Base-by-base conservation (phyloP, 1,140 invertebrate species). In the Meloidogyne exigua region DNA sequence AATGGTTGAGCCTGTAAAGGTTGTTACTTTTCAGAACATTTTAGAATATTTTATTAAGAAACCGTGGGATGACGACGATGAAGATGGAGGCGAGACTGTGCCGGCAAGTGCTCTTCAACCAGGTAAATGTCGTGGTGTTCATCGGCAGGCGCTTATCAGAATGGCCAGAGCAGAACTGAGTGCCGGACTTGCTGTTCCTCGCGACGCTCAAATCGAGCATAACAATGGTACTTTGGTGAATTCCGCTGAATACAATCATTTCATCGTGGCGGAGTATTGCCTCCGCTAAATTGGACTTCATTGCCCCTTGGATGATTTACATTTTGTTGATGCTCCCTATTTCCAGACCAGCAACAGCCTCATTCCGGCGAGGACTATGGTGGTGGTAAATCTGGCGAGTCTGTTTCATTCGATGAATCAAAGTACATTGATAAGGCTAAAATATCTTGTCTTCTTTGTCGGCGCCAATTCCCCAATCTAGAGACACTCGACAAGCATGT, bases 391-490 rank as follows among this genome's bases (percentile, higher is more conserved):
- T 0, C 9, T n/a, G 49, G 9, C n/a, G 18, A 49, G 25, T 67
- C 26, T 67, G 11, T 9, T 13, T 23, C 25, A 3, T 89, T 88
- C 85, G 87, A 89, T 76, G 91, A 89, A 89, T 89, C 81, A 15
- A 88, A 91, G 63, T 89, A 92, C 49, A 91, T 94, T 13, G 95
- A 99, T 88, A 94, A 92, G 90, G 89, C 89, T 2, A 97, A 96
- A 88, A 87, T 97, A 18, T 94, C 95, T 0, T 99, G 96, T 88
- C 89, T 98, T 7, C 89, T 99, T 0, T 99, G 96, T 88, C 98
- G 98, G 88, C 89, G 96, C 73, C 93, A 94, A 85, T 96, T 99
- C 85, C 92, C 93, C 28, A 95, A 92, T 62, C 91, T 91, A 77
- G 95, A 98, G 77, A 92, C 92, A 0, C 89, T 99, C 9, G 89